Evolutionary conservation across 2,113 vertebrate species (phyloP), one percentile per base, ranked within the genome.

Genomic region (Gila orcuttii): DNA sequence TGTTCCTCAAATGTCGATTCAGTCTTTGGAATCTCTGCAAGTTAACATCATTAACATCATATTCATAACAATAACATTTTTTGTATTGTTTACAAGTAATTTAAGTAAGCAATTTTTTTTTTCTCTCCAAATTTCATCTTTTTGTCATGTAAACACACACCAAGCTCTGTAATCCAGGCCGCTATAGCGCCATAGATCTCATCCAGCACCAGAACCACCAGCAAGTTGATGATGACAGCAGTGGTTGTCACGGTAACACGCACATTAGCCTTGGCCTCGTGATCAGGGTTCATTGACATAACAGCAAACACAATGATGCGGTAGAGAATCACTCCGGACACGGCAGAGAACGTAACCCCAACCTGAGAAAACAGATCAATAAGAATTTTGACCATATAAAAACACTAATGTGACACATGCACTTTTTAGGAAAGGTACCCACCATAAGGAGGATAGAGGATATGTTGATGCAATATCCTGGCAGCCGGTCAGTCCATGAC

Each of bases 111-210:
- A 33, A 2, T 33, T 33, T 33, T 33, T 42, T 42, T 42, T 42
- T 42, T 11, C 11, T 60, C n/a, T 21, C 8, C 19, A 57, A 57
- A 57, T 71, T 71, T 39, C 6, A 71, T 71, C 9, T 71, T 71
- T 21, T 71, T 71, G 23, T 19, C 62, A 39, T 52, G 4, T 23
- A 66, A 3, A 64, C 23, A 82, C 45, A 85, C 77, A 85, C 98
- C 98, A 7, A 99, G 97, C 93, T 99, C 96, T 60, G 98, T 99
- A 85, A 99, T 95, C 97, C 97, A 98, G 59, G 95, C 96, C 80
- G 98, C 98, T 77, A 99, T 97, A 0, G 94, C 94, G 4, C 97
- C 98, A 0, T 99, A 99, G 85, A 99, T 98, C 93, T 99, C 98
- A 33, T 99, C 98, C 78, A 99, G 90, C 89, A 99, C 96, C 83